A percentile compares a stretch with the other conserved stretches of the same genome.
These are phyloP conservation scores for Zosterops hypoxanthus DNA, from an alignment of 2,113 vertebrate species.

Conservation along the genomic window DNA sequence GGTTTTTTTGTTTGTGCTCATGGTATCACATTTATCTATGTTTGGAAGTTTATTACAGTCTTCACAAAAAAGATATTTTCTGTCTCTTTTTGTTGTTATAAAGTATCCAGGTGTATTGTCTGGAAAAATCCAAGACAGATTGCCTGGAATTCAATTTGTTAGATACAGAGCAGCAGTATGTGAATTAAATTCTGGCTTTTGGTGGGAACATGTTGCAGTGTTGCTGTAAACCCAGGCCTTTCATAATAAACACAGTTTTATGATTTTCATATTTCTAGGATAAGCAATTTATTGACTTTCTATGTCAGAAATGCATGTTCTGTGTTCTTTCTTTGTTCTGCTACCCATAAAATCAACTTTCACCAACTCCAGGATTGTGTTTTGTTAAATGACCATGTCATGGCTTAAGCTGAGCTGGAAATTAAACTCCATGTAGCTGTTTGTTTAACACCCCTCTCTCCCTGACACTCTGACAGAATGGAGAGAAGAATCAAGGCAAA, in stretches of 20 bases:
- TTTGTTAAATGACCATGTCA: neutral
- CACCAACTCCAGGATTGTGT: neutral
- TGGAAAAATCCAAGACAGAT: neutral
- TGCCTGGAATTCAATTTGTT: neutral
- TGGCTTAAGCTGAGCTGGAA: neutral
- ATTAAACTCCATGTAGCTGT: neutral
- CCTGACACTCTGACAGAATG: neutral
- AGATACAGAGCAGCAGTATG: neutral
- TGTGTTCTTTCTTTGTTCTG: neutral
- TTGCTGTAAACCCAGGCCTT: neutral
- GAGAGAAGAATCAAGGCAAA: neutral
- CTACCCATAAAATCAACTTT: neutral
- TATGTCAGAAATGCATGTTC: neutral
- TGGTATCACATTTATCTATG: neutral
- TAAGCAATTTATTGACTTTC: neutral
- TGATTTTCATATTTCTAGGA: neutral
- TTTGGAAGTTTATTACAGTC: neutral
- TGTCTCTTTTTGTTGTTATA: neutral
- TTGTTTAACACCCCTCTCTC: neutral
- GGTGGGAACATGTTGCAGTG: neutral
- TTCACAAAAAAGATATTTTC: neutral
- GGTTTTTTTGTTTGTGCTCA: neutral
- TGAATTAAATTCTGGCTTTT: neutral
- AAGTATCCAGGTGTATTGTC: neutral
- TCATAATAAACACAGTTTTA: neutral